Percentiles rank a stretch among this genome's conserved stretches.
phyloP scores from a whole-genome alignment of 2,113 vertebrate species.

The Andinoacara biseriatus region DNA sequence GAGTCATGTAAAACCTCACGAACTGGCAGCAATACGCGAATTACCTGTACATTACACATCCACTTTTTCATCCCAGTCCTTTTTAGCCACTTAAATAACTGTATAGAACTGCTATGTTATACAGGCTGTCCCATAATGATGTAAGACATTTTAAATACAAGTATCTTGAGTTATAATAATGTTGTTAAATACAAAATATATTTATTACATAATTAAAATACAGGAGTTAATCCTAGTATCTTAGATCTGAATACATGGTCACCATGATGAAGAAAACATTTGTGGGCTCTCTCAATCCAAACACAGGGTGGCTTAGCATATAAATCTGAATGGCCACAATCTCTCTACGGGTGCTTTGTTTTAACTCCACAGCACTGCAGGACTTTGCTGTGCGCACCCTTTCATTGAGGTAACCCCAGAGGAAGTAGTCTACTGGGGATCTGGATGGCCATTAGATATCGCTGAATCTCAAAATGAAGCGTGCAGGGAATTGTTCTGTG shows the following conservation, averaged over 20 bases:
- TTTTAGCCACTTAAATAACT: constrained; percentile 1
- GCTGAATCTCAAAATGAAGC: background rate
- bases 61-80: background rate
- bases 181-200: background rate
- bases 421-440: background rate
- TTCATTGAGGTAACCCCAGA: background rate
- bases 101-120: background rate
- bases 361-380: background rate
- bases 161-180: background rate
- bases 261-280: background rate
- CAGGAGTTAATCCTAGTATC: background rate
- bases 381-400: background rate
- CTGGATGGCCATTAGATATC: background rate
- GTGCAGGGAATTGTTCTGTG: background rate
- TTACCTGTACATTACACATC: too few relatives aligned
- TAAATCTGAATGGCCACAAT: background rate
- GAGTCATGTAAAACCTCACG: background rate
- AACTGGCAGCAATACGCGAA: background rate
- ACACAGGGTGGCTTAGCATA: fast-evolving
- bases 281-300: background rate
- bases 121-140: background rate
- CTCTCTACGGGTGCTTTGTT: background rate
- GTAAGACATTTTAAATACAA: background rate
- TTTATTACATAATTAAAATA: background rate
- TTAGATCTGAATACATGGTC: background rate